Evolutionary conservation across 1,140 invertebrate species (phyloP).

Genomic region (Calliopsis andreniformis): DNA sequence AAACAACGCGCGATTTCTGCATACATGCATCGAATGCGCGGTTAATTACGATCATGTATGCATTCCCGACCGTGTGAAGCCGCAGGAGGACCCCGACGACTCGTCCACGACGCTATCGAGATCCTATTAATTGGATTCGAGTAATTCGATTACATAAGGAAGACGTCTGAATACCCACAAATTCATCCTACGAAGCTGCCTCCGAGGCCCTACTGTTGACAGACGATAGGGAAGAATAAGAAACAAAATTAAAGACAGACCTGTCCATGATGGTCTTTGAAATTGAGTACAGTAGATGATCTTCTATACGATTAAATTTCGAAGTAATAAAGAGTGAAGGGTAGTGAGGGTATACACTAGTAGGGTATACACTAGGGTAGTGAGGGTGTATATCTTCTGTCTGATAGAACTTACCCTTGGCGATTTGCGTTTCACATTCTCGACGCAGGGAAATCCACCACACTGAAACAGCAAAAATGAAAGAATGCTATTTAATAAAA

Average conservation of each 20-base stretch:
- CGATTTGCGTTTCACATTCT: constrained; percentile 73
- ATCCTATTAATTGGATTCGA: constrained; percentile 72
- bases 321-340: not conserved
- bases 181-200: constrained; percentile 32
- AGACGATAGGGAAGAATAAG: not conserved
- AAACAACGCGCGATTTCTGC: constrained; percentile 59
- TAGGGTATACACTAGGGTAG: too few species aligned
- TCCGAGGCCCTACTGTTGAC: not conserved
- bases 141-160: constrained; percentile 73
- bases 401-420: constrained; percentile 72
- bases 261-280: not conserved
- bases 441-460: constrained; percentile 78
- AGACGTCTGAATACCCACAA: constrained; percentile 67
- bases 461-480: constrained; percentile 79
- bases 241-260: not conserved
- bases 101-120: constrained; percentile 51
- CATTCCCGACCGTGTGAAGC: constrained; percentile 14
- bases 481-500: not conserved
- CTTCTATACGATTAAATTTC: too few species aligned
- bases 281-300: too few species aligned
- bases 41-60: constrained; percentile 55
- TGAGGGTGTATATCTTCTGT: too few species aligned
- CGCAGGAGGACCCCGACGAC: not conserved
- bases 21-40: constrained; percentile 51
- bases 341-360: not conserved